Evolutionary conservation across 2,888 invertebrate species (phyloP).

Genomic region (Sarcophaga rosellei): DNA sequence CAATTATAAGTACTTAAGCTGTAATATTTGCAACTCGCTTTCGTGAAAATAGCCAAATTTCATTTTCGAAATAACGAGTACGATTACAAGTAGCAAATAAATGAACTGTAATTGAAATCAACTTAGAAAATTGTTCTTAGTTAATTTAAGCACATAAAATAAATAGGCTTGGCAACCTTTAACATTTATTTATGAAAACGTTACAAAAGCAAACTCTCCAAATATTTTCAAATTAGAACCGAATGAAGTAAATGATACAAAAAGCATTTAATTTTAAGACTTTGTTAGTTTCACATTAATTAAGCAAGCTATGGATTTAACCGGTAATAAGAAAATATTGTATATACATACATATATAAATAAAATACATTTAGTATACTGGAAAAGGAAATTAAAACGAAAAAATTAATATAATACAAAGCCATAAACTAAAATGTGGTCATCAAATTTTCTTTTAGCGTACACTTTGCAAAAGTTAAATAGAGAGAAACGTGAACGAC

Average conservation of each 20-base stretch:
- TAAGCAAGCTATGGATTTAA: slow-evolving; percentile 68
- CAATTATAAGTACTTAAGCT: no score
- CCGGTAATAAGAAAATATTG: slow-evolving; percentile 51
- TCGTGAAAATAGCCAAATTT: no score
- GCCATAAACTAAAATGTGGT: slow-evolving; percentile 45
- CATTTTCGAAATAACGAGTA: no score
- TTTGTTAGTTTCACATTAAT: slow-evolving; percentile 53
- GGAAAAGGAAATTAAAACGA: background rate
- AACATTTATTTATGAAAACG: slow-evolving; percentile 38
- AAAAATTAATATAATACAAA: background rate
- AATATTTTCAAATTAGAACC: slow-evolving; percentile 53
- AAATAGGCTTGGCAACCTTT: background rate
- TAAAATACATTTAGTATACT: slow-evolving; percentile 11
- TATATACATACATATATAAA: slow-evolving; percentile 19
- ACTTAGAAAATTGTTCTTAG: no score
- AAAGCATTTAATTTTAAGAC: slow-evolving; percentile 44
- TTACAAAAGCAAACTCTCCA: slow-evolving; percentile 58
- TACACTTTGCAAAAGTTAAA: slow-evolving; percentile 53
- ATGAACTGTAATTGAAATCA: no score
- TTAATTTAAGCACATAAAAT: no score
- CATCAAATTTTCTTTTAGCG: slow-evolving; percentile 58
- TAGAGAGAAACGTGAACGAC: slow-evolving; percentile 69
- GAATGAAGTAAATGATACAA: slow-evolving; percentile 7
- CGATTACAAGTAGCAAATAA: no score
- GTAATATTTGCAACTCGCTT: no score